Percentiles rank a stretch among this genome's conserved stretches.
Evolutionary conservation across 2,113 vertebrate genomes (phyloP).

Genomic region (Hyperoodon ampullatus): DNA sequence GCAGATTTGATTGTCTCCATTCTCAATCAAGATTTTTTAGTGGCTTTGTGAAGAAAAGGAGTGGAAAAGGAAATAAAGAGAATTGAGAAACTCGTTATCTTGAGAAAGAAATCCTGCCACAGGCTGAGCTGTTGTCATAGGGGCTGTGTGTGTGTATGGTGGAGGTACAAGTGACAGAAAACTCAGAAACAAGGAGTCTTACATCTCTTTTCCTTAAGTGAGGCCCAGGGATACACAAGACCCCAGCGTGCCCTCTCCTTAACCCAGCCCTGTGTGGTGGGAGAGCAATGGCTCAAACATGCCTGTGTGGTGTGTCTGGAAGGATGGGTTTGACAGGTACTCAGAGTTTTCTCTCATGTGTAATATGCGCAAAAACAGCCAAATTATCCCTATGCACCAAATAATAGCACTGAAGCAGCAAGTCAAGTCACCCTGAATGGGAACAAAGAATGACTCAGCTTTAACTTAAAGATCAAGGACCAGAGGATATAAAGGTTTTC

Average conservation of each 20-base stretch:
- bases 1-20: conserved; percentile 2
- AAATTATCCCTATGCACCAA: not conserved
- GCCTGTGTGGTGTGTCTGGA: not conserved
- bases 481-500: not conserved
- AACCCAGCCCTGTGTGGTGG: fast-evolving
- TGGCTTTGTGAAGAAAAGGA: not conserved
- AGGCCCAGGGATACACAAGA: not conserved
- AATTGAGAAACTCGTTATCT: not conserved
- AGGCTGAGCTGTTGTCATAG: not conserved
- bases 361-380: not conserved
- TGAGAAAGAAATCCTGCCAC: not conserved
- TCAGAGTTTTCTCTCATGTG: not conserved
- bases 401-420: not conserved
- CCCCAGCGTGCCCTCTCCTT: not conserved
- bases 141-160: not conserved
- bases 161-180: not conserved
- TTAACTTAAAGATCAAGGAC: not conserved
- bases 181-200: not conserved
- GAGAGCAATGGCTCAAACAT: not conserved
- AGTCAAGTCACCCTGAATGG: not conserved
- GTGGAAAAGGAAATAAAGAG: not conserved
- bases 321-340: not conserved
- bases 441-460: not conserved
- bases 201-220: not conserved
- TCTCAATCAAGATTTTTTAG: not conserved